Base-by-base conservation (phyloP, 64 coral and sea anemone genomes). In the Actinia equina region DNA sequence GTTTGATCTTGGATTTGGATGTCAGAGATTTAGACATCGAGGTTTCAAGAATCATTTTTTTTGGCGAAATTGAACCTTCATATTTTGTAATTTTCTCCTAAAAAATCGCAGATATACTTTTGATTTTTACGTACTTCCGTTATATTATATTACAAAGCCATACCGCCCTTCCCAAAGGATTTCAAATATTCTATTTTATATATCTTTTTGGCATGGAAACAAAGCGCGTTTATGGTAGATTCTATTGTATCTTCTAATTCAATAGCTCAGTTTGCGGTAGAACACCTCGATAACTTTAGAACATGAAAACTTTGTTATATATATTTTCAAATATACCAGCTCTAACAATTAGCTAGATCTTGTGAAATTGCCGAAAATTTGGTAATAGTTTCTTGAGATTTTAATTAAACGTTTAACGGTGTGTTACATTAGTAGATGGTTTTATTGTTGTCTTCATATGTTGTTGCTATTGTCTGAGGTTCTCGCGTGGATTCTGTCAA, bases 1-100 rank as follows among this genome's bases (percentile, higher is more conserved):
- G 69, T 74, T n/a, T 74, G 69, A 74, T 74, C 69, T 74, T 74
- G 69, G 69, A 74, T 74, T 74, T 74, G 23, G 69, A 74, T 74
- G 69, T 74, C 69, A 74, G 25, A 74, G 42, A 74, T 74, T 41
- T 26, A 41, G 69, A 74, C 27, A 41, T 74, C 69, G 69, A 74
- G 26, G 13, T 74, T 41, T 15, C 23, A 74, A 74, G 69, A 37
- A 37, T 13, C n/a, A 30, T n/a, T 37, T 37, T 41, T 74, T 5
- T 12, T 0, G 69, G 27, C 20, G 27, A 30, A 30, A 74, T 74
- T 42, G 6, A 23, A 74, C 42, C 27, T 41, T 41, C 0, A 74
- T 11, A 14, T 57, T 74, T 74, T 30, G 2, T 65, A 14, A 65
- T 23, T 74, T 74, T 74, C 69, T 74, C 13, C 1, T 74, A 74